Conservation (phyloP, 1,140 invertebrate genomes). For the Maniola jurtina region DNA sequence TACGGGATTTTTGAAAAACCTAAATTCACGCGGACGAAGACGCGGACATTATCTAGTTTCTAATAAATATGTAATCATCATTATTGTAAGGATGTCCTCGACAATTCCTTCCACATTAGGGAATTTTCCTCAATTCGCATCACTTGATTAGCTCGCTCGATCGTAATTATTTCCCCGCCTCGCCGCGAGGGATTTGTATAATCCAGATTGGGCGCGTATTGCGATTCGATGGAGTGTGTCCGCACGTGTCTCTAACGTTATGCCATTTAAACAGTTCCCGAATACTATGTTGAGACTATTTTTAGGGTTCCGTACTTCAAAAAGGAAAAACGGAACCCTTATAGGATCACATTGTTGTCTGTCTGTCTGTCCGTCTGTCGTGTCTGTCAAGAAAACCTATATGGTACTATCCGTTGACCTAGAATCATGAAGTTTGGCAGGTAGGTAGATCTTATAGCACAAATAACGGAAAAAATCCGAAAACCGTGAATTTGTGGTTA, state of each 20-base stretch:
- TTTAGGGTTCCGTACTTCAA: too few relatives aligned
- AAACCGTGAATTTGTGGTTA: too few relatives aligned
- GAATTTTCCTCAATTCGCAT: slow-evolving; percentile 51
- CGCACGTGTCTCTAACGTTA: slow-evolving; percentile 49
- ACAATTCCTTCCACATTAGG: slow-evolving; percentile 8
- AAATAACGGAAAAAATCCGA: too few relatives aligned
- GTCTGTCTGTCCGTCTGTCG: too few relatives aligned
- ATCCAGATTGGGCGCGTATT: slow-evolving; percentile 75
- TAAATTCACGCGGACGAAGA: too few relatives aligned
- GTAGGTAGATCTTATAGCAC: too few relatives aligned
- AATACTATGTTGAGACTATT: neutral
- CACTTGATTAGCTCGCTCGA: slow-evolving; percentile 69
- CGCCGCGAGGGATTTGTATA: slow-evolving; percentile 67
- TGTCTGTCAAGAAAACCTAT: too few relatives aligned
- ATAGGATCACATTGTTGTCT: too few relatives aligned
- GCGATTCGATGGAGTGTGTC: slow-evolving; percentile 66
- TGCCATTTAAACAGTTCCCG: slow-evolving; percentile 17
- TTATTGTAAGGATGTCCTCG: neutral
- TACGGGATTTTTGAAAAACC: too few relatives aligned
- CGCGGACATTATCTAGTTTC: neutral
- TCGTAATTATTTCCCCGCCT: slow-evolving; percentile 68
- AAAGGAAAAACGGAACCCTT: too few relatives aligned
- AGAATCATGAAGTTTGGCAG: too few relatives aligned
- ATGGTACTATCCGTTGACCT: too few relatives aligned
- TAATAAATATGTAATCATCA: neutral